Conservation (phyloP, 2,113 vertebrate genomes). For the Erythrocercus mccallii region DNA sequence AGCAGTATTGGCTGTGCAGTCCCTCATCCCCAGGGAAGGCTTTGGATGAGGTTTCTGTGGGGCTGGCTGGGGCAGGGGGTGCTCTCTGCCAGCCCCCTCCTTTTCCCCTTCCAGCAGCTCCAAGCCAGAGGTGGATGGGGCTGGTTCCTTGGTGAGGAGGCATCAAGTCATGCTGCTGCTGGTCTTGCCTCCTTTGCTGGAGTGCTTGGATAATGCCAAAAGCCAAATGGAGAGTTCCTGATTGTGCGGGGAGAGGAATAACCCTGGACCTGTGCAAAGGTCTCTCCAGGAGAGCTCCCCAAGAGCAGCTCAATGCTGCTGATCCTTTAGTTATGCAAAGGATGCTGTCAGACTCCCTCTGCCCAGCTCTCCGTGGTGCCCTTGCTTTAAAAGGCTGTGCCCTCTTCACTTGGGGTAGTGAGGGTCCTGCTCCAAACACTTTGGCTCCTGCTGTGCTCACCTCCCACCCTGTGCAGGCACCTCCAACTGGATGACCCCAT, state of each 20-base stretch:
- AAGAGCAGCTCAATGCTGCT: rapidly evolving
- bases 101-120: neutral
- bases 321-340: neutral
- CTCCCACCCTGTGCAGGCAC: neutral
- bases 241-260: neutral
- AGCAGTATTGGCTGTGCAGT: neutral
- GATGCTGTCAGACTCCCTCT: neutral
- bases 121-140: neutral
- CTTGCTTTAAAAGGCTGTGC: neutral
- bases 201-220: neutral
- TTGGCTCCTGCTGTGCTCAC: neutral
- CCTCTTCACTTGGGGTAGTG: neutral
- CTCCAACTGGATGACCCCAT: neutral
- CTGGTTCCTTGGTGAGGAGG: neutral
- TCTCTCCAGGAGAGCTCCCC: neutral
- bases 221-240: rapidly evolving
- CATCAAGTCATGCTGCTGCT: rapidly evolving
- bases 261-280: neutral
- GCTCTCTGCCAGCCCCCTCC: neutral
- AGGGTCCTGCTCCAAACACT: neutral
- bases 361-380: neutral
- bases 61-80: neutral
- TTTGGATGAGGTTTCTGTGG: neutral
- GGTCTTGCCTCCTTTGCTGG: neutral
- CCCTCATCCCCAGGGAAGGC: neutral